Conservation (phyloP, 2,797 vertebrate species). For the Gambelia wislizenii region DNA sequence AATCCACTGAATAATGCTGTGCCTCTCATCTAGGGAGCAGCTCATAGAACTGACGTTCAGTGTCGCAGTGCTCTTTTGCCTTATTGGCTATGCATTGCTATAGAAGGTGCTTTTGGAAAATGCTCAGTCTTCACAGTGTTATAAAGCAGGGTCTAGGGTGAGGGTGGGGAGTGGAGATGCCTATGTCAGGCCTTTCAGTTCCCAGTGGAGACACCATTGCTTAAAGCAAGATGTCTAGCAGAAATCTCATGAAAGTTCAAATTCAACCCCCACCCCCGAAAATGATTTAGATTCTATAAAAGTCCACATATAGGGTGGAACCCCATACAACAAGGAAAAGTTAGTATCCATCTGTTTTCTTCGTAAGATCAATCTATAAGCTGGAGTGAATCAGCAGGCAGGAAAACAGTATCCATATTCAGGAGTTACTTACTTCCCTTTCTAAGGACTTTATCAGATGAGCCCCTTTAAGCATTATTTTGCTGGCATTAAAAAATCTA, state of each 20-base stretch:
- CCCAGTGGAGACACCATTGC: slow-evolving; percentile 50
- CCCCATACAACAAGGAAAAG: background rate
- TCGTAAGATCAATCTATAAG: background rate
- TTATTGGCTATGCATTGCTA: background rate
- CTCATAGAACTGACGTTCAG: background rate
- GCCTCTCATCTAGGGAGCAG: slow-evolving; percentile 50
- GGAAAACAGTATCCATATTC: background rate
- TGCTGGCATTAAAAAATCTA: too few relatives aligned
- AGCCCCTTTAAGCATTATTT: too few relatives aligned
- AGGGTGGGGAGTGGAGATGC: slow-evolving; percentile 10
- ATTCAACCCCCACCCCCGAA: background rate
- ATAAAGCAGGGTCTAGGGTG: background rate
- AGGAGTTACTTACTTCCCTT: too few relatives aligned
- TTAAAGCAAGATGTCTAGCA: slow-evolving; percentile 65
- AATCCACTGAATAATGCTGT: slow-evolving; percentile 31
- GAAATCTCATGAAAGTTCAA: slow-evolving; percentile 70
- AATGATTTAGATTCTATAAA: slow-evolving; percentile 66
- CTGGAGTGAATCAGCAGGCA: background rate
- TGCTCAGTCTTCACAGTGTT: background rate
- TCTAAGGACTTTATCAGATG: too few relatives aligned
- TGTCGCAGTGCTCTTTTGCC: background rate
- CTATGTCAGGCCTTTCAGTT: slow-evolving; percentile 34
- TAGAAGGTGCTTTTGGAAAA: slow-evolving; percentile 12
- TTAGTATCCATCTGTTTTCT: background rate
- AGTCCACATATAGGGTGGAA: slow-evolving; percentile 52